phyloP scores from a whole-genome alignment of 1,140 invertebrate species.

The Ylistrum balloti region DNA sequence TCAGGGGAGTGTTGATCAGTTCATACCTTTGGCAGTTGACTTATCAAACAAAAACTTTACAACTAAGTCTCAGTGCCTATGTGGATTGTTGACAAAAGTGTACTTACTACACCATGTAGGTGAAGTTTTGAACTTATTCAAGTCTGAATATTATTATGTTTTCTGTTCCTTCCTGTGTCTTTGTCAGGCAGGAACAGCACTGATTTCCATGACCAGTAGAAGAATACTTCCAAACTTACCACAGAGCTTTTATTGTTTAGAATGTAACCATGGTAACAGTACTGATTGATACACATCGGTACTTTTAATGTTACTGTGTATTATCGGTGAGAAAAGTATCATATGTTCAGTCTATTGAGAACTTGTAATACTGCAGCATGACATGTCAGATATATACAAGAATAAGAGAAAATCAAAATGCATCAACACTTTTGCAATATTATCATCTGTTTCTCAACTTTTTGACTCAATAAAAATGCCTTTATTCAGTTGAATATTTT shows the following conservation, averaged over 20 bases:
- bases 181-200: not conserved
- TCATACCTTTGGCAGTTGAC: too few species aligned
- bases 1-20: too few species aligned
- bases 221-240: not conserved
- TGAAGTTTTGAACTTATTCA: too few species aligned
- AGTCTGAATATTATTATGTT: too few species aligned
- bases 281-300: not conserved
- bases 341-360: not conserved
- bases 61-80: too few species aligned
- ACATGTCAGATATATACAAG: not conserved
- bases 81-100: too few species aligned
- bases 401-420: not conserved
- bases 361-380: not conserved
- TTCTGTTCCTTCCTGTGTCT: not conserved
- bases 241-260: not conserved
- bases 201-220: not conserved
- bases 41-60: too few species aligned
- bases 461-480: conserved; percentile 39
- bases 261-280: conserved; percentile 12
- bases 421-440: not conserved
- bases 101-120: too few species aligned
- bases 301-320: not conserved
- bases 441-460: not conserved
- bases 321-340: not conserved
- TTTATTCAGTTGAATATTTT: conserved; percentile 8